Evolutionary conservation across 2,888 invertebrate genomes (phyloP).

Genomic region (Philereme vetulata): DNA sequence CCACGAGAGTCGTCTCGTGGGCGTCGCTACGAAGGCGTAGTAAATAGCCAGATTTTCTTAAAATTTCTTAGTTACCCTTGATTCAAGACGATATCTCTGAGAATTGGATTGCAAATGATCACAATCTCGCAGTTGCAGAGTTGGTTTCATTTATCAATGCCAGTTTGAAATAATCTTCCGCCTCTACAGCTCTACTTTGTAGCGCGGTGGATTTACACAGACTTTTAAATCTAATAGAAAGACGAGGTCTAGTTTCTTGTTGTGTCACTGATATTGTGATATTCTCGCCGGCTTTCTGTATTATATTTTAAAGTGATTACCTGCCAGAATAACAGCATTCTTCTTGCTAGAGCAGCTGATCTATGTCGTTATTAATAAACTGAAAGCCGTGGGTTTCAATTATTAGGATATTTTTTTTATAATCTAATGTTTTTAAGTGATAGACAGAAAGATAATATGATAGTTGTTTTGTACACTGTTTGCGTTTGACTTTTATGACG

Average conservation of each 20-base stretch:
- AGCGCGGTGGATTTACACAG: slow-evolving; percentile 12
- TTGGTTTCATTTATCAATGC: slow-evolving; percentile 32
- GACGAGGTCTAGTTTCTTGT: slow-evolving; percentile 5
- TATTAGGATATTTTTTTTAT: too few species aligned
- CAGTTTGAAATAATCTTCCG: slow-evolving; percentile 30
- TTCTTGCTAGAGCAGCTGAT: too few species aligned
- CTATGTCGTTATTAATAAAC: too few species aligned
- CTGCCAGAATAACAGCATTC: too few species aligned
- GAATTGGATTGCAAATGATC: slow-evolving; percentile 30
- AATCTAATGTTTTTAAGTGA: too few species aligned
- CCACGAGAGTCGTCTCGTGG: too few species aligned
- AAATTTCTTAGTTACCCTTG: slow-evolving; percentile 9
- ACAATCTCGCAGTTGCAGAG: slow-evolving; percentile 24
- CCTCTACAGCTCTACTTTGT: slow-evolving; percentile 23
- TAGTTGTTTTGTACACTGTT: too few species aligned
- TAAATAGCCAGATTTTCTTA: background rate
- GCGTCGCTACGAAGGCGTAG: background rate
- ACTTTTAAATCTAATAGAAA: slow-evolving; percentile 21
- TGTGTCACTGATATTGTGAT: background rate
- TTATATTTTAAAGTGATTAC: too few species aligned
- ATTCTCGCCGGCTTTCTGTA: background rate
- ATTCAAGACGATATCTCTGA: slow-evolving; percentile 24
- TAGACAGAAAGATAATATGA: too few species aligned
- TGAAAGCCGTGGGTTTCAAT: too few species aligned
- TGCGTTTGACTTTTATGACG: too few species aligned